Base-by-base conservation (phyloP, 2,113 vertebrate species). In the Puma concolor region DNA sequence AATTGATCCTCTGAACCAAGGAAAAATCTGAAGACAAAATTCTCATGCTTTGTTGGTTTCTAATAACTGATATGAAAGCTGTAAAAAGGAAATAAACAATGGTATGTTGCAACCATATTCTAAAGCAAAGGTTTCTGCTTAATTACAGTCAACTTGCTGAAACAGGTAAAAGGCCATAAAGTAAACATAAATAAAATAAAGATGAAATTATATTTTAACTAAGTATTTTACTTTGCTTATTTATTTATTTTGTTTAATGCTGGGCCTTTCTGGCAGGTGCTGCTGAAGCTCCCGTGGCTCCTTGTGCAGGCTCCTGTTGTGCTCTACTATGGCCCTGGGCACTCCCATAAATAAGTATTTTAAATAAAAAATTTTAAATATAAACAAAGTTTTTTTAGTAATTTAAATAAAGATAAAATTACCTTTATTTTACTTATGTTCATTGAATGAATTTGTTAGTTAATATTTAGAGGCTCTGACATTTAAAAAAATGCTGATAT, bases 21-120 rank as follows among this genome's bases (percentile, higher is more conserved):
- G 50, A 76, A 60, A 97, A 91, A 89, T 97, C 60, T 94, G 91
- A 94, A 96, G 97, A 97, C 96, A 97, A 97, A 96, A 98, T 96
- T 94, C 64, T 86, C 87, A 85, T 97, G 77, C 76, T 98, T 82
- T 94, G 27, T 38, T 95, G 15, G 72, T 96, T 91, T 88, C 36
- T 7, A 93, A 15, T 76, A 95, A 89, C 11, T 74, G n/a, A 29
- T 57, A 67, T 86, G 60, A 96, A 84, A 94, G 25, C 33, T 66
- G 13, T 23, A 79, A 72, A 94, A 97, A 88, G 76, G 14, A 77
- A 71, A 74, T 44, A 63, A 80, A 19, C 5, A 76, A 54, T 92
- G 33, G 10, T 80, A 63, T 74, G 10, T 27, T 86, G 31, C 25
- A 93, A 92, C 11, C 21, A 76, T 5, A 82, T 14, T 87, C 31